Conservation (phyloP, 1,140 invertebrate genomes). For the Pollicipes pollicipes region DNA sequence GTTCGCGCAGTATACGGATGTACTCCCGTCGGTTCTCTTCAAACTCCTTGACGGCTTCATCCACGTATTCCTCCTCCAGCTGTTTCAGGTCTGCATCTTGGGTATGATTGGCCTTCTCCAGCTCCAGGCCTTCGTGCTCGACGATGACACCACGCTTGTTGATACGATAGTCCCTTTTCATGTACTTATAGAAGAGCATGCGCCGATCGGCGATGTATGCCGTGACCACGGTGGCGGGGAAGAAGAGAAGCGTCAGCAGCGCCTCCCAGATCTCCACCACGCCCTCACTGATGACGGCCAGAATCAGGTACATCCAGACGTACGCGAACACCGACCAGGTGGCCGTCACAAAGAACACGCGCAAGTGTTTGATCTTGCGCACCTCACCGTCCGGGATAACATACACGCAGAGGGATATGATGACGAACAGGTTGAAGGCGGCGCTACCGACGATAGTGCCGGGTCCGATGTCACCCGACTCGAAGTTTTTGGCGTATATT, state of each 20-base stretch:
- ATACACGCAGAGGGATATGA: conserved; percentile 86
- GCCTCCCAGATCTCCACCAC: conserved; percentile 91
- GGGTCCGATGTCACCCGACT: conserved; percentile 90
- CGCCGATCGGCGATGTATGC: conserved; percentile 89
- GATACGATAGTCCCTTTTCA: conserved; percentile 77
- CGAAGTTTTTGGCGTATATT: conserved; percentile 80
- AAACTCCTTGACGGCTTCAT: conserved; percentile 60
- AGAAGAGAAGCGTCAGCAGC: conserved; percentile 84
- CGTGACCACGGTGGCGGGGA: conserved; percentile 88
- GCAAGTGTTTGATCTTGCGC: conserved; percentile 84
- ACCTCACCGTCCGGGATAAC: conserved; percentile 79
- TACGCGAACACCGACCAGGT: conserved; percentile 97
- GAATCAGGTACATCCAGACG: conserved; percentile 93
- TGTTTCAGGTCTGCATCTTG: conserved; percentile 27
- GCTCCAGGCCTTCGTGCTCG: conserved; percentile 60
- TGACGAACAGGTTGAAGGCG: conserved; percentile 96
- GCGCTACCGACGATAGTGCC: conserved; percentile 93
- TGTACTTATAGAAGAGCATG: conserved; percentile 75
- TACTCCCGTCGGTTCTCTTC: conserved; percentile 88
- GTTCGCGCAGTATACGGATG: conserved; percentile 69
- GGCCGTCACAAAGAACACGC: conserved; percentile 95
- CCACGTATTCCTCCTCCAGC: conserved; percentile 37
- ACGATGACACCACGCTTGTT: conserved; percentile 79
- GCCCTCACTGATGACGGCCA: conserved; percentile 65
- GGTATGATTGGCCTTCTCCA: conserved; percentile 24